A percentile compares a stretch with the other conserved stretches of the same genome.
Evolutionary conservation across 2,113 vertebrate genomes (phyloP).

Genomic region (Pomatostomus ruficeps): DNA sequence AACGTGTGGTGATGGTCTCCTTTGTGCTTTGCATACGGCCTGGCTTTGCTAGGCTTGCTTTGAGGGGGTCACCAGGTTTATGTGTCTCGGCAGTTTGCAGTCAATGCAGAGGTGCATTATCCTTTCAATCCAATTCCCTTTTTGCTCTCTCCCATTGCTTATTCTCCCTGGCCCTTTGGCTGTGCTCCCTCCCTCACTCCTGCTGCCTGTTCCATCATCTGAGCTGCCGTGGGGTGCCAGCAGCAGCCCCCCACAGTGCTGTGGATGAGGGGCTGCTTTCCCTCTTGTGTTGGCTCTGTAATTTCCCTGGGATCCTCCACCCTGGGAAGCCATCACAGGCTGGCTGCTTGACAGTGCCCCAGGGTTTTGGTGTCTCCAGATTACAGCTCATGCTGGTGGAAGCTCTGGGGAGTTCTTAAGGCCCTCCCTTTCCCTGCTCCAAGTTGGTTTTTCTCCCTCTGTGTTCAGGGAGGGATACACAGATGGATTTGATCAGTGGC

Average conservation of each 20-base stretch:
- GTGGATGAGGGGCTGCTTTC: neutral
- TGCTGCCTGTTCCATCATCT: neutral
- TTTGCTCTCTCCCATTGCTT: rapidly evolving
- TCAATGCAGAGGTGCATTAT: neutral
- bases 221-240: neutral
- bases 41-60: neutral
- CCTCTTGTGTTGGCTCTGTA: neutral
- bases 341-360: neutral
- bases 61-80: neutral
- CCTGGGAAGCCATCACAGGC: neutral
- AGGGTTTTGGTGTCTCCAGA: neutral
- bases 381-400: neutral
- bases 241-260: neutral
- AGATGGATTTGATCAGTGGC: neutral
- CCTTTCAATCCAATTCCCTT: neutral
- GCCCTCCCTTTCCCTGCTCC: neutral
- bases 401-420: neutral
- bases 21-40: neutral
- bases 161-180: neutral
- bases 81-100: neutral
- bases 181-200: neutral
- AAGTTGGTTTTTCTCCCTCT: neutral
- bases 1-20: neutral
- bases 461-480: neutral
- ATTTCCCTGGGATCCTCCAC: neutral